These are phyloP conservation scores for Auanema sp. DNA, from an alignment of 2,888 invertebrate species.

Conservation along the genomic window DNA sequence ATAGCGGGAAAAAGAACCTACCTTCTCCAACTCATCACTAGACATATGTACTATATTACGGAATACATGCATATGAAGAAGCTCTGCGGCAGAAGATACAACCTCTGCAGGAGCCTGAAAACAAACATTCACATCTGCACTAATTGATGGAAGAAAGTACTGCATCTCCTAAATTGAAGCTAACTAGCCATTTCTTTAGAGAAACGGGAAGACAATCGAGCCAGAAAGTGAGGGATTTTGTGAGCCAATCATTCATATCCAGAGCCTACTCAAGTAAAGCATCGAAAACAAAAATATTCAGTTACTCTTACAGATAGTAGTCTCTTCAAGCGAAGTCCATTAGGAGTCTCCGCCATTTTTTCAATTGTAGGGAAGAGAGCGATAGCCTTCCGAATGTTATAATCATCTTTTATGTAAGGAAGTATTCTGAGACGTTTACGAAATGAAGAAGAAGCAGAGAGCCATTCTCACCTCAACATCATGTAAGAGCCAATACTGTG, in stretches of 20 bases:
- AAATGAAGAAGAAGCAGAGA: slow-evolving; percentile 13
- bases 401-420: slow-evolving; percentile 39
- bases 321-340: slow-evolving; percentile 46
- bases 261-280: slow-evolving; percentile 26
- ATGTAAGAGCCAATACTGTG: slow-evolving; percentile 58
- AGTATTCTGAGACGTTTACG: slow-evolving; percentile 27
- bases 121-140: slow-evolving; percentile 4
- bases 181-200: slow-evolving; percentile 39
- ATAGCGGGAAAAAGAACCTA: slow-evolving; percentile 8
- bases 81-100: slow-evolving; percentile 36
- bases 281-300: neutral
- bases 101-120: slow-evolving; percentile 40
- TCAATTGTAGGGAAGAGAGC: slow-evolving; percentile 56
- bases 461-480: slow-evolving; percentile 33
- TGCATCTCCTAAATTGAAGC: slow-evolving; percentile 20
- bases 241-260: slow-evolving; percentile 47
- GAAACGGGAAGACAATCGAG: slow-evolving; percentile 41
- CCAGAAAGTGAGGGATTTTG: slow-evolving; percentile 41
- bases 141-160: slow-evolving; percentile 7
- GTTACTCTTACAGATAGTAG: slow-evolving; percentile 34
- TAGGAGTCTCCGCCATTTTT: slow-evolving; percentile 53
- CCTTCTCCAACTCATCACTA: slow-evolving; percentile 45
- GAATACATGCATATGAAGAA: slow-evolving; percentile 44
- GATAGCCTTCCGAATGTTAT: slow-evolving; percentile 39
- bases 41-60: slow-evolving; percentile 52